Evolutionary conservation across 2,113 vertebrate species (phyloP), one percentile per base, ranked within the genome.

Genomic region (Xenopus laevis): DNA sequence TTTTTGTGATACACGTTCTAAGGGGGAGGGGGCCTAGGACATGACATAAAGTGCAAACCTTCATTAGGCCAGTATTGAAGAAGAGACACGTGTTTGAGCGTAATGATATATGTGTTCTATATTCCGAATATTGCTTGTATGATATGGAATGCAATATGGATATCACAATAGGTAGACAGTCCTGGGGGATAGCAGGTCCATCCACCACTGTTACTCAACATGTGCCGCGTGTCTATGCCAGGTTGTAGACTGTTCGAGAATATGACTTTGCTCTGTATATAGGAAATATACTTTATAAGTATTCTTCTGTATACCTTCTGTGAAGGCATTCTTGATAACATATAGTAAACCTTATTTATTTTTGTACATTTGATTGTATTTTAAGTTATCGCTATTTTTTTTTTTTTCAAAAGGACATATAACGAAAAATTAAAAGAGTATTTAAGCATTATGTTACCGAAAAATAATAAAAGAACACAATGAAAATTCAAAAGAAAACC

Each of bases 201-300:
- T 87, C 87, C 88, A 79, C 81, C 83, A 89, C 87, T 83, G 72
- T 83, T 81, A 4, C 69, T 82, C 81, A 85, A 47, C 79, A 72
- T 78, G 74, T 88, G 81, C 79, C 71, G 83, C 75, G 88, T 80
- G 80, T 84, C 86, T 88, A 85, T 90, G 86, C 84, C 83, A 90
- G 85, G 86, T 83, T 87, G 84, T 88, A 84, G 80, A 86, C 84
- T 79, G 81, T 79, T 71, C 87, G 86, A 89, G 84, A 91, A 89
- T 89, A 89, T 84, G 83, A 87, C 83, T 90, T 79, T 84, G 81
- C 78, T 88, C 82, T 90, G 85, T 91, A 91, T 80, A 87, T 89
- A 91, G 85, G 88, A 89, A 91, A 87, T 82, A 82, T 98, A 98
- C 97, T 99, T 99, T 87, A 94, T 98, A 98, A 98, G 96, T 95